These are phyloP conservation scores for Helicolenus hilgendorfi DNA, from an alignment of 2,797 vertebrate genomes.

Conservation along the genomic window DNA sequence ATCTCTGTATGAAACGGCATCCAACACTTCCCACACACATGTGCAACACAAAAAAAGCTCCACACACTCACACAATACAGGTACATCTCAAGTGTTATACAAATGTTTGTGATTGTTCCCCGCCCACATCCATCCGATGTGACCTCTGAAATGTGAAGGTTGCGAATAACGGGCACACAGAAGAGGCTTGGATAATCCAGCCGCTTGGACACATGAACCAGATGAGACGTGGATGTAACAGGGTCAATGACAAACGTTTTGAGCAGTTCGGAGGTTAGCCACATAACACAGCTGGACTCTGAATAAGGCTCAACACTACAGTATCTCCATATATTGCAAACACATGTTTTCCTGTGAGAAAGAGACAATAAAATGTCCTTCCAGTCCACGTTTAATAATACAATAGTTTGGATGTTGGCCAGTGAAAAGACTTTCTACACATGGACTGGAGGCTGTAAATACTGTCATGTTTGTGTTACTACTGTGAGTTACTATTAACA, in stretches of 20 bases:
- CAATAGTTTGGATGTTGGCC: neutral
- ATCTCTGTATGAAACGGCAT: slow-evolving; percentile 22
- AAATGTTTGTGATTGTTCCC: slow-evolving; percentile 45
- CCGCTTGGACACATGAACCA: neutral
- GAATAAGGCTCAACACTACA: neutral
- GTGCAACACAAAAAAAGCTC: slow-evolving; percentile 3
- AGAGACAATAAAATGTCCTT: neutral
- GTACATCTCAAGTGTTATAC: slow-evolving; percentile 40
- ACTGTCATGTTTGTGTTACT: neutral
- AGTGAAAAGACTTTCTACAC: neutral
- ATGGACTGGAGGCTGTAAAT: slow-evolving; percentile 6
- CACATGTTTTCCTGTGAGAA: neutral
- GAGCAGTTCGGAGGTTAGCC: slow-evolving; percentile 24
- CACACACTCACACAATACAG: slow-evolving; percentile 42
- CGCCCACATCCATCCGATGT: slow-evolving; percentile 31
- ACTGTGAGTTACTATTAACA: neutral
- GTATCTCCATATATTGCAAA: neutral
- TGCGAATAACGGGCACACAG: neutral
- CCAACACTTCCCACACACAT: slow-evolving; percentile 61
- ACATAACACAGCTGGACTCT: slow-evolving; percentile 6
- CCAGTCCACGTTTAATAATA: neutral
- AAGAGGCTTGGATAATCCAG: slow-evolving; percentile 8
- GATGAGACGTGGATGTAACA: neutral
- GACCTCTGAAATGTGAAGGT: slow-evolving; percentile 30
- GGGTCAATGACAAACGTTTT: slow-evolving; percentile 45